Percentiles rank a stretch among this genome's conserved stretches.
phyloP scores from a whole-genome alignment of 2,888 invertebrate genomes.

The Dryomyza anilis region DNA sequence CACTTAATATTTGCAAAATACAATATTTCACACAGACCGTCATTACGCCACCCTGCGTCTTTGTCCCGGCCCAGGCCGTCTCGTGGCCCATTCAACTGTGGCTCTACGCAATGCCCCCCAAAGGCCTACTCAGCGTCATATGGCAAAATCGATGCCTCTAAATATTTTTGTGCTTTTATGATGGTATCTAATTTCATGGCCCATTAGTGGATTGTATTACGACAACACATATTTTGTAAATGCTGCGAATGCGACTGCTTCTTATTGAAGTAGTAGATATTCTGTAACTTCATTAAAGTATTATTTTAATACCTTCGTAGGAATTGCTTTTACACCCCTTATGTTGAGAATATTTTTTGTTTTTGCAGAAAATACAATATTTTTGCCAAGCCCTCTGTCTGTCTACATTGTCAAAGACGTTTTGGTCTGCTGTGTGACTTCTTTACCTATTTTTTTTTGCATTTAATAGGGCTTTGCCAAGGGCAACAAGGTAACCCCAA shows the following conservation, averaged over 20 bases:
- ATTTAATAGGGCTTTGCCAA: no score
- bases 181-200: constrained; percentile 39
- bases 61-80: neutral
- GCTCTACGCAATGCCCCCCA: no score
- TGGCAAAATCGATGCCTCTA: neutral
- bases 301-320: neutral
- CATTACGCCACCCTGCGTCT: neutral
- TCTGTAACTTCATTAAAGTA: neutral
- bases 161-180: neutral
- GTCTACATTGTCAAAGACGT: no score
- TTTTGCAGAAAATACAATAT: no score
- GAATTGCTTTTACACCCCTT: neutral
- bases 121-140: no score
- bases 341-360: no score
- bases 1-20: neutral
- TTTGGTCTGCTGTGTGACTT: no score
- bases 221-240: constrained; percentile 12
- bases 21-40: constrained; percentile 4
- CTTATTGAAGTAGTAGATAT: neutral
- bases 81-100: no score
- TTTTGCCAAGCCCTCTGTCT: no score
- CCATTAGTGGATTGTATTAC: constrained; percentile 38
- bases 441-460: no score
- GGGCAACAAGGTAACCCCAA: no score
- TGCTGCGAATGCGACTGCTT: neutral